phyloP scores from a whole-genome alignment of 2,113 vertebrate genomes.

The Zosterops hypoxanthus region DNA sequence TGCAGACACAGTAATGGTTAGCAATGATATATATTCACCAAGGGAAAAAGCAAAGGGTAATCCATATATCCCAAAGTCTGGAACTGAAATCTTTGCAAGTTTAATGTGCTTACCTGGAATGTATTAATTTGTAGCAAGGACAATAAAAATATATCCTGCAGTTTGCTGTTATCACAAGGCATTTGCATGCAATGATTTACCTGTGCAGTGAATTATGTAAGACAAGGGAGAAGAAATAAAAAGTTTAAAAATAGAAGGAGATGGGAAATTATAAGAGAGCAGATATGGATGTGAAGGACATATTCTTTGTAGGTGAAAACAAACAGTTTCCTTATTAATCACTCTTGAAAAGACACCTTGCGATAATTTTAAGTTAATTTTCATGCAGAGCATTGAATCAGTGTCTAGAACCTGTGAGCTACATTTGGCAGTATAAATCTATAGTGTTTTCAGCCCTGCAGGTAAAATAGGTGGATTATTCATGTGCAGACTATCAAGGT shows the following conservation, averaged over 20 bases:
- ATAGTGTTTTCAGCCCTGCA: not conserved
- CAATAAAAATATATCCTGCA: constrained; percentile 48
- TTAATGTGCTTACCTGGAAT: constrained; percentile 38
- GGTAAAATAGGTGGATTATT: not conserved
- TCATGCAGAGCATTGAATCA: not conserved
- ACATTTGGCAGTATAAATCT: not conserved
- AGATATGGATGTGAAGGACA: not conserved
- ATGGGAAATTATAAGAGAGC: not conserved
- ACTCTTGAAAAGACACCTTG: not conserved
- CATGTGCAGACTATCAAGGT: not conserved
- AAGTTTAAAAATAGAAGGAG: not conserved
- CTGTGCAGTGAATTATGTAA: constrained; percentile 14
- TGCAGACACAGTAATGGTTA: constrained; percentile 20
- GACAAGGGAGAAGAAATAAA: constrained; percentile 27
- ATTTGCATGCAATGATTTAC: constrained; percentile 33
- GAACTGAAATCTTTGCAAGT: constrained; percentile 36
- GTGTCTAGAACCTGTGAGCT: not conserved
- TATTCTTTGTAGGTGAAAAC: not conserved
- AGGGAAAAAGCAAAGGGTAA: constrained; percentile 25
- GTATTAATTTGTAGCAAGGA: constrained; percentile 50
- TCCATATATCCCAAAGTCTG: constrained; percentile 51
- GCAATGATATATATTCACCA: constrained; percentile 37
- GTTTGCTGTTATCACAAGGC: constrained; percentile 34
- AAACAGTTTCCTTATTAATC: not conserved
- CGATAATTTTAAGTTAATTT: constrained; percentile 13